Conservation (phyloP, 2,888 invertebrate species). For the Neoitamus cyanurus region DNA sequence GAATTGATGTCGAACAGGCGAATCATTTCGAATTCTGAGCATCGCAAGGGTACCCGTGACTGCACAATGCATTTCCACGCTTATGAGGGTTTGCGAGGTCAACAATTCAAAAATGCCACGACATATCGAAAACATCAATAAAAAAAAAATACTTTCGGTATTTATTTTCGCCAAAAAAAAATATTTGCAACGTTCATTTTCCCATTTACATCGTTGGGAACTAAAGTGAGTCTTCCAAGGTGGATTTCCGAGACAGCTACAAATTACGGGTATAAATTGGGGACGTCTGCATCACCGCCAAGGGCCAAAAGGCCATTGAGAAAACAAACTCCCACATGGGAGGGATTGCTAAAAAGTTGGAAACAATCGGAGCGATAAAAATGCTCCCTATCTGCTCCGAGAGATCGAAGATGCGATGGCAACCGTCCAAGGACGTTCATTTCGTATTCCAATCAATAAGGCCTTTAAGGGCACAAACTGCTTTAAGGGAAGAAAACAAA, state of each 20-base stretch:
- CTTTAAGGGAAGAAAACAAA: not conserved
- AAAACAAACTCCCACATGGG: not conserved
- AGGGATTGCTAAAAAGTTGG: not conserved
- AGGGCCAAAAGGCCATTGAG: not conserved
- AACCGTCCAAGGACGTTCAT: not conserved
- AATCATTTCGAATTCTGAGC: conserved; percentile 24
- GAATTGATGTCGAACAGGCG: not conserved
- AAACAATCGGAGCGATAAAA: not conserved
- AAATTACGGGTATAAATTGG: not conserved
- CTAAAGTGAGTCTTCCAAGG: not conserved
- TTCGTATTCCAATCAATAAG: conserved; percentile 12
- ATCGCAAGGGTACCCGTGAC: not conserved
- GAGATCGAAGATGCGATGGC: not conserved
- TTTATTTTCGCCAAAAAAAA: not conserved
- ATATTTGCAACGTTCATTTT: not conserved
- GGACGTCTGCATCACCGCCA: not conserved
- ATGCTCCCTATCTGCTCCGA: not conserved
- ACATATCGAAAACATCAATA: not conserved
- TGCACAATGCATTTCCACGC: not conserved
- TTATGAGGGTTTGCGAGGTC: not conserved
- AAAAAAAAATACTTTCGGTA: not conserved
- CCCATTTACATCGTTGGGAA: not conserved
- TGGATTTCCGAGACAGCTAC: not conserved
- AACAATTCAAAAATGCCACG: not conserved
- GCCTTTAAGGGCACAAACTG: conserved; percentile 5